These are phyloP conservation scores for Troides aeacus DNA, from an alignment of 2,888 invertebrate genomes.

Conservation along the genomic window DNA sequence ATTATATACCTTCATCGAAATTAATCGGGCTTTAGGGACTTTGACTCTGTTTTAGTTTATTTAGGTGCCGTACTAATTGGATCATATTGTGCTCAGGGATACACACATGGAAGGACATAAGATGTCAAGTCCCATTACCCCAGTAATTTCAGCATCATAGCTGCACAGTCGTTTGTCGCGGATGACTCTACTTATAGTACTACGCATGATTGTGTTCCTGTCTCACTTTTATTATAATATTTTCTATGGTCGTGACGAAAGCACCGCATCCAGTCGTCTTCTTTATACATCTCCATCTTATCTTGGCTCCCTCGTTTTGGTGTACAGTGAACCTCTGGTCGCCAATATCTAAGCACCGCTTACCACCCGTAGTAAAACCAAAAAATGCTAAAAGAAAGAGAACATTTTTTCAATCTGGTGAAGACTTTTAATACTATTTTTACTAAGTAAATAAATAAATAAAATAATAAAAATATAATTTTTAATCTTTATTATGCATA, in stretches of 20 bases:
- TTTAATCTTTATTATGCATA: too few species aligned
- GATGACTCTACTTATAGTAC: not conserved
- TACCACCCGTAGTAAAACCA: conserved; percentile 54
- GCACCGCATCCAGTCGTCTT: conserved; percentile 52
- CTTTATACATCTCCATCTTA: conserved; percentile 57
- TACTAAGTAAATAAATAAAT: not conserved
- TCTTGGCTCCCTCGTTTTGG: conserved; percentile 61
- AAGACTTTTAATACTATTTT: not conserved
- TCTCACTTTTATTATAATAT: conserved; percentile 43
- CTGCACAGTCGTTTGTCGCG: not conserved
- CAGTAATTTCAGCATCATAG: too few species aligned
- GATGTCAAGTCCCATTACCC: too few species aligned
- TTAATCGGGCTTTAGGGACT: too few species aligned
- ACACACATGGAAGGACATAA: too few species aligned
- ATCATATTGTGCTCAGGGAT: too few species aligned
- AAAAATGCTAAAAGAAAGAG: conserved; percentile 45
- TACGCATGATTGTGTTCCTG: conserved; percentile 48
- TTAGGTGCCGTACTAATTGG: too few species aligned
- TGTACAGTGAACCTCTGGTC: conserved; percentile 56
- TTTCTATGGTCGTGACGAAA: conserved; percentile 55
- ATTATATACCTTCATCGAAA: too few species aligned
- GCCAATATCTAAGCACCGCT: conserved; percentile 58
- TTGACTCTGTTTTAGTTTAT: too few species aligned
- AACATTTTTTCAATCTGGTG: conserved; percentile 3
- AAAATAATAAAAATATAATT: too few species aligned